A percentile compares a stretch with the other conserved stretches of the same genome.
phyloP scores from a whole-genome alignment of 1,140 invertebrate species.

The Lasioglossum baleicum region DNA sequence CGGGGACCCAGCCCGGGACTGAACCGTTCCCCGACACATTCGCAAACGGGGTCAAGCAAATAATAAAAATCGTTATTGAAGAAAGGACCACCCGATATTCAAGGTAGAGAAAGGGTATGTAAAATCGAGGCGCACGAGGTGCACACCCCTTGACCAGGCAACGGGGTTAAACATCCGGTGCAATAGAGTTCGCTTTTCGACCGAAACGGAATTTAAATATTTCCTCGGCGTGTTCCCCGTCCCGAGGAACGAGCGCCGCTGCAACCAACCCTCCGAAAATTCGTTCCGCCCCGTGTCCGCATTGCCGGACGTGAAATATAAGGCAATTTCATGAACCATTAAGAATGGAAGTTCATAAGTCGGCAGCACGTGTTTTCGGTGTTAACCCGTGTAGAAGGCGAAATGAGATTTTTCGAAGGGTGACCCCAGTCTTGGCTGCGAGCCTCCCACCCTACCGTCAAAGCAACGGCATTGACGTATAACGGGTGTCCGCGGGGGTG shows the following conservation, averaged over 20 bases:
- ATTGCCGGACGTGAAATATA: slow-evolving; percentile 72
- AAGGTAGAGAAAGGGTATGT: too few species aligned
- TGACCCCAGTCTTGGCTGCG: slow-evolving; percentile 2
- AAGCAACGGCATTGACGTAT: slow-evolving; percentile 58
- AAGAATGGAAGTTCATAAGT: slow-evolving; percentile 74
- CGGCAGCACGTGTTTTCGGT: slow-evolving; percentile 73
- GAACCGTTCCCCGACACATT: too few species aligned
- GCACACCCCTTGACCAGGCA: neutral
- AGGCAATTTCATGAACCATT: slow-evolving; percentile 75
- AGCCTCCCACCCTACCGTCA: neutral
- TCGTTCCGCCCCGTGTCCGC: slow-evolving; percentile 60
- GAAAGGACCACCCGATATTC: too few species aligned
- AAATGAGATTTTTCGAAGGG: slow-evolving; percentile 72
- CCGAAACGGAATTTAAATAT: slow-evolving; percentile 53
- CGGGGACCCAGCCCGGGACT: too few species aligned
- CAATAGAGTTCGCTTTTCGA: too few species aligned
- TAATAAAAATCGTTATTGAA: too few species aligned
- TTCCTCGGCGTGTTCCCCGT: slow-evolving; percentile 5
- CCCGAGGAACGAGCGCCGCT: slow-evolving; percentile 12
- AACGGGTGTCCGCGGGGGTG: slow-evolving; percentile 50
- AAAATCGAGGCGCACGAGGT: neutral
- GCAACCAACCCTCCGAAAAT: slow-evolving; percentile 53
- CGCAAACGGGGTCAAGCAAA: too few species aligned
- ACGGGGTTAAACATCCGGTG: too few species aligned
- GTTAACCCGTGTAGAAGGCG: slow-evolving; percentile 72